Conservation (phyloP, 2,888 invertebrate species). For the Acanthopleura granulata region DNA sequence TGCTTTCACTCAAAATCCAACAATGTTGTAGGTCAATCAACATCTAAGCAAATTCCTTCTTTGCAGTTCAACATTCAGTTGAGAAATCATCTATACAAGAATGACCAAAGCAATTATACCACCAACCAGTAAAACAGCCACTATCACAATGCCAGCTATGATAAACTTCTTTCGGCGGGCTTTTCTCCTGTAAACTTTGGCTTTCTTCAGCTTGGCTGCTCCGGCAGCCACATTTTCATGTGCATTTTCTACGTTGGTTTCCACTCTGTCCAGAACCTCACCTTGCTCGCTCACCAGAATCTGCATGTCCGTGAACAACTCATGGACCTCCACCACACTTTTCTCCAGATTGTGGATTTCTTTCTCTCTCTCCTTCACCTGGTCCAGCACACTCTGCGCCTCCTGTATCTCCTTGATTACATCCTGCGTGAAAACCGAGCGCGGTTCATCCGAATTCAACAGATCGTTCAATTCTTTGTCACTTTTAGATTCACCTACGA, state of each 20-base stretch:
- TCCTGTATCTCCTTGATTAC: constrained; percentile 49
- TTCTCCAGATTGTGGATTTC: constrained; percentile 54
- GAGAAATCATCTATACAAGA: neutral
- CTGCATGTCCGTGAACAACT: constrained; percentile 54
- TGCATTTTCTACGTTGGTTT: constrained; percentile 42
- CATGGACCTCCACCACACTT: constrained; percentile 53
- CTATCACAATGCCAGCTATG: constrained; percentile 40
- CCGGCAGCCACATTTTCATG: constrained; percentile 41
- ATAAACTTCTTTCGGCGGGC: constrained; percentile 46
- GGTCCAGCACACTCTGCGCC: constrained; percentile 45
- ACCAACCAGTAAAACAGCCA: constrained; percentile 40
- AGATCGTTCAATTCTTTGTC: constrained; percentile 33
- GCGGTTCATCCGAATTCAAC: constrained; percentile 29
- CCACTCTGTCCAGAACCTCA: constrained; percentile 53
- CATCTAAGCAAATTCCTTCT: too few relatives aligned
- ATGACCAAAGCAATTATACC: constrained; percentile 32
- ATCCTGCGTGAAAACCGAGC: constrained; percentile 49
- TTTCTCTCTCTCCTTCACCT: constrained; percentile 47
- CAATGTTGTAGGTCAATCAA: too few relatives aligned
- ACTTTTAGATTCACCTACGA: constrained; percentile 34
- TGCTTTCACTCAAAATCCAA: too few relatives aligned
- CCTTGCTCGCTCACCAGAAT: constrained; percentile 52
- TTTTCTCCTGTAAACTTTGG: constrained; percentile 34
- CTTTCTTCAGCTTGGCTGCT: constrained; percentile 40
- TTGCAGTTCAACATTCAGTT: too few relatives aligned